These are phyloP conservation scores for Epizoanthus scotinus DNA, from an alignment of 92 coral and sea anemone genomes.

Conservation along the genomic window DNA sequence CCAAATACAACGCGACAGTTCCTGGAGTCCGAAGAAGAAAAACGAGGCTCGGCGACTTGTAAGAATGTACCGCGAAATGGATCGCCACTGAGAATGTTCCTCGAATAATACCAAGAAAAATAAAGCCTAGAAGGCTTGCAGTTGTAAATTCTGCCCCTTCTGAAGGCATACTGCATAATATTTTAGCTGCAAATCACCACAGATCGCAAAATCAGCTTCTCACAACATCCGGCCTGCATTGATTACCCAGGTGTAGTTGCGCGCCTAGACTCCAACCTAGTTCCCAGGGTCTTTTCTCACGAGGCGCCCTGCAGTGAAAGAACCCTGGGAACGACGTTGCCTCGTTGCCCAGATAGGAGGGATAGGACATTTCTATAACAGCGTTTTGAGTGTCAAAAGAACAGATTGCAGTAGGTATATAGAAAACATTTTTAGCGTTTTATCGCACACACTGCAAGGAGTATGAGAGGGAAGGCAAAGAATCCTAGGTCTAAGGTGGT, in stretches of 20 bases:
- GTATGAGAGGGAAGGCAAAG: no score
- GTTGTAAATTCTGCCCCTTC: constrained; percentile 67
- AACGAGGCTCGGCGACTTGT: constrained; percentile 75
- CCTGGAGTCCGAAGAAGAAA: constrained; percentile 97
- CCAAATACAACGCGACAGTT: constrained; percentile 63
- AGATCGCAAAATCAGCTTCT: neutral
- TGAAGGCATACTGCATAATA: constrained; percentile 57
- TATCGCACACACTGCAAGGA: no score
- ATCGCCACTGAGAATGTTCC: constrained; percentile 86
- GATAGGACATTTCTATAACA: no score
- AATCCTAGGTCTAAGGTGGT: no score
- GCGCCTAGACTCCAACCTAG: neutral
- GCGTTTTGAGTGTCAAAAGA: no score
- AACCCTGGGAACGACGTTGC: no score
- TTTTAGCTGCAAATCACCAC: neutral
- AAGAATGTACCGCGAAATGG: constrained; percentile 76
- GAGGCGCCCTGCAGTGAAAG: no score
- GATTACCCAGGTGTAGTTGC: constrained; percentile 34
- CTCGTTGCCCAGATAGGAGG: no score
- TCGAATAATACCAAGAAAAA: constrained; percentile 80
- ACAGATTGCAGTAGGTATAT: no score
- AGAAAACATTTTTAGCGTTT: no score
- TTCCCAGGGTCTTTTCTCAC: no score
- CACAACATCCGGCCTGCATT: constrained; percentile 15
- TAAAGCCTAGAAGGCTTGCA: constrained; percentile 66